phyloP scores from a whole-genome alignment of 2,888 invertebrate genomes.

The Abrostola tripartita region DNA sequence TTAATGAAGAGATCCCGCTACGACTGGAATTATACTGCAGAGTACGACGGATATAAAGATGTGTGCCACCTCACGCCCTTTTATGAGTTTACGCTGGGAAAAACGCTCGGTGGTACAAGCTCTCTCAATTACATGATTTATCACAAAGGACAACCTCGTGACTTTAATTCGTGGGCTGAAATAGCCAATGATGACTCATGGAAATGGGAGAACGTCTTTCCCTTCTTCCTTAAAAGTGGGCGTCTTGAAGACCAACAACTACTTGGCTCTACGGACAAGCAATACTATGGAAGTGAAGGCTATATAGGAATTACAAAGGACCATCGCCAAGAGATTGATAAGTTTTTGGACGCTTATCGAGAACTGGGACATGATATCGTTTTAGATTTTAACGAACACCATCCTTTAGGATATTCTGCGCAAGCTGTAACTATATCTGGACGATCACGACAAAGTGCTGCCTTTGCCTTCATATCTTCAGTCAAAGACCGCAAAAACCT shows the following conservation, averaged over 20 bases:
- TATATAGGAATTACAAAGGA: conserved; percentile 53
- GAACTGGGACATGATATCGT: conserved; percentile 74
- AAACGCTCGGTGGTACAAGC: conserved; percentile 70
- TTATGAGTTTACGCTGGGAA: conserved; percentile 60
- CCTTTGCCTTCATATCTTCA: conserved; percentile 70
- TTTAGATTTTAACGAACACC: conserved; percentile 60
- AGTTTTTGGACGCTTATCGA: conserved; percentile 66
- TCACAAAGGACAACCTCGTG: conserved; percentile 62
- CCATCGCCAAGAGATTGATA: conserved; percentile 42
- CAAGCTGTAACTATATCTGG: conserved; percentile 55
- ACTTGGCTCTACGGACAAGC: conserved; percentile 42
- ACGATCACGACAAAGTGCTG: conserved; percentile 75
- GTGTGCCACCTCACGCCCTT: conserved; percentile 46
- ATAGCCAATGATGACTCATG: conserved; percentile 58
- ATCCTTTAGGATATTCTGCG: conserved; percentile 66
- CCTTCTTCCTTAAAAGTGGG: conserved; percentile 65
- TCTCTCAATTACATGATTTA: conserved; percentile 65
- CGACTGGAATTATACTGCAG: conserved; percentile 68
- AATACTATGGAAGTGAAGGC: conserved; percentile 57
- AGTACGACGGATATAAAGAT: conserved; percentile 51
- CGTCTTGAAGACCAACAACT: conserved; percentile 51
- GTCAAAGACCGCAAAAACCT: conserved; percentile 61
- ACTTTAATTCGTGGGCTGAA: conserved; percentile 64
- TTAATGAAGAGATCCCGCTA: conserved; percentile 51
- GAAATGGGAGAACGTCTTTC: conserved; percentile 62